Percentiles rank a stretch among this genome's conserved stretches.
Conservation (phyloP, 2,797 vertebrate genomes). For the Ctenosaura bakeri region DNA sequence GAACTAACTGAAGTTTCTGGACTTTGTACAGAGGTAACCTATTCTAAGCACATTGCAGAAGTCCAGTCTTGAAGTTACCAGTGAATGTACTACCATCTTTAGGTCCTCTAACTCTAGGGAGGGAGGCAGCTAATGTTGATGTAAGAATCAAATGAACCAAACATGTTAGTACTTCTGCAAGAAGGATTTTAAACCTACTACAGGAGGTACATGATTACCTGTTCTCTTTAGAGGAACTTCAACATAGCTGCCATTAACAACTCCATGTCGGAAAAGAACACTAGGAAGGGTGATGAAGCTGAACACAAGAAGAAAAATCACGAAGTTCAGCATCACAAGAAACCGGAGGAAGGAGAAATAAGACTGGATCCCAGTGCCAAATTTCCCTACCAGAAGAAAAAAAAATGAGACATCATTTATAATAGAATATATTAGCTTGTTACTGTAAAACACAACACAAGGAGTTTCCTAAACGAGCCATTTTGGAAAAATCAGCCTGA, state of each 20-base stretch:
- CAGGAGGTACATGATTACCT: constrained; percentile 53
- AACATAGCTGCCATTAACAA: constrained; percentile 82
- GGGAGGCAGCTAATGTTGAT: too few species aligned
- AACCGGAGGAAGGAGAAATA: constrained; percentile 98
- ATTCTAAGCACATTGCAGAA: too few species aligned
- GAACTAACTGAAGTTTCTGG: too few species aligned
- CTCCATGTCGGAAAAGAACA: constrained; percentile 78
- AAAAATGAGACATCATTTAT: constrained; percentile 15
- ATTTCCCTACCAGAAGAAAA: constrained; percentile 87
- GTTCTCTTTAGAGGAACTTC: constrained; percentile 67
- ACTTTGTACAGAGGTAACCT: too few species aligned
- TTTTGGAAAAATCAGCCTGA: neutral
- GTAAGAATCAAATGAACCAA: neutral
- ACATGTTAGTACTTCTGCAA: neutral
- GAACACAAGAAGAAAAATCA: constrained; percentile 94
- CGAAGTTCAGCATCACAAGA: constrained; percentile 91
- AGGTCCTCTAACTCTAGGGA: too few species aligned
- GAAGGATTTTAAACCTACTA: neutral
- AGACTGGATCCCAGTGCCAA: constrained; percentile 93
- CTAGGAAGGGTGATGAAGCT: constrained; percentile 89
- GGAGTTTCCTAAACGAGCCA: neutral
- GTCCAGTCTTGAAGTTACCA: too few species aligned
- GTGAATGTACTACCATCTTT: too few species aligned
- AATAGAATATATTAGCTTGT: neutral
- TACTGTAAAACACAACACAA: neutral